phyloP scores from a whole-genome alignment of 1,140 invertebrate species.

The Drosophila ogumai region DNA sequence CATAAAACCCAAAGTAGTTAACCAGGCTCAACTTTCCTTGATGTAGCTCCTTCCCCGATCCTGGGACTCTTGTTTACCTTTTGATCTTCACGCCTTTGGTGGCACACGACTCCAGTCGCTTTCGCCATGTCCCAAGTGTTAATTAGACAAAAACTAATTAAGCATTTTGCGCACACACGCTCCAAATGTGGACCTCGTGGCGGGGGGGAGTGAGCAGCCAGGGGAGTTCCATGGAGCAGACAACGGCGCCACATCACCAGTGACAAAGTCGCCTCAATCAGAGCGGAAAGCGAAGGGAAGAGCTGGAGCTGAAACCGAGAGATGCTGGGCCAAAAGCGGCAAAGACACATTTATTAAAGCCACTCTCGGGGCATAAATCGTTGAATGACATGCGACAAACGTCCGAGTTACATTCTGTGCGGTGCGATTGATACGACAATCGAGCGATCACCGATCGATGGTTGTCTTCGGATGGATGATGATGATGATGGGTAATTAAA shows the following conservation, averaged over 20 bases:
- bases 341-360: constrained; percentile 78
- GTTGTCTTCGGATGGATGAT: constrained; percentile 34
- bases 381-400: constrained; percentile 82
- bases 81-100: constrained; percentile 73
- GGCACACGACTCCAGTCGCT: constrained; percentile 68
- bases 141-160: constrained; percentile 81
- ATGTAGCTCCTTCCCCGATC: too few relatives aligned
- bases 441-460: constrained; percentile 51
- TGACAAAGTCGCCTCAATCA: constrained; percentile 43
- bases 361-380: constrained; percentile 77
- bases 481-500: constrained; percentile 80
- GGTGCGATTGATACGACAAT: constrained; percentile 75
- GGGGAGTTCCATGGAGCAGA: constrained; percentile 9
- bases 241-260: constrained; percentile 42
- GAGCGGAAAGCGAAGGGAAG: not conserved
- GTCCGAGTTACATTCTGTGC: constrained; percentile 74
- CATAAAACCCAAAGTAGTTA: not conserved
- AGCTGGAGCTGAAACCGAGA: constrained; percentile 8
- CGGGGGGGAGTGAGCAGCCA: not conserved
- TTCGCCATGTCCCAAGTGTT: constrained; percentile 68
- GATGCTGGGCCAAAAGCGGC: constrained; percentile 62
- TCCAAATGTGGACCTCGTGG: constrained; percentile 16
- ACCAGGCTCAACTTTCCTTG: not conserved
- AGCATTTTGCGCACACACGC: constrained; percentile 73
- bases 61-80: constrained; percentile 31